phyloP scores from a whole-genome alignment of 2,888 invertebrate species.

The Drosophila prostipennis region DNA sequence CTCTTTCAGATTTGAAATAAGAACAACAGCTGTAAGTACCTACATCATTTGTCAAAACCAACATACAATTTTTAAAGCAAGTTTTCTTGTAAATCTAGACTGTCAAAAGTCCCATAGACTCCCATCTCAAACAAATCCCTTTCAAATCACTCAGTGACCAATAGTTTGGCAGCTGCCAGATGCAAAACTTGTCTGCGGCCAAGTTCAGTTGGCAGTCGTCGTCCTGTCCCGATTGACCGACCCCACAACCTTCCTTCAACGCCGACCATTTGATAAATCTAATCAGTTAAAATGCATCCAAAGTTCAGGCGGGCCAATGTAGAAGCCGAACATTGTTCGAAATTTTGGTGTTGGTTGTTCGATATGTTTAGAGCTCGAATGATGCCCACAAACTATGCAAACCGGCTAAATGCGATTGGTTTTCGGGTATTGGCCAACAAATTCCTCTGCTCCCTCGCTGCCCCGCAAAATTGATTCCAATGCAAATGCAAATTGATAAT shows the following conservation, averaged over 20 bases:
- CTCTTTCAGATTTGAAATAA: background rate
- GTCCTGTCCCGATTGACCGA: background rate
- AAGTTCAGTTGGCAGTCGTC: background rate
- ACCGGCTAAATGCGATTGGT: conserved; percentile 37
- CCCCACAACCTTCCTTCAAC: background rate
- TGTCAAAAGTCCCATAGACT: background rate
- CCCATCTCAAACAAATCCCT: background rate
- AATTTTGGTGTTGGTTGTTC: conserved; percentile 5
- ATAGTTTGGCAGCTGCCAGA: conserved; percentile 1
- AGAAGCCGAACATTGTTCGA: conserved; percentile 16
- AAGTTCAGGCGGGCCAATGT: conserved; percentile 3
- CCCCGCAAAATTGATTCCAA: conserved; percentile 37
- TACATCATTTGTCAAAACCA: background rate
- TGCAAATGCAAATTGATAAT: conserved; percentile 54
- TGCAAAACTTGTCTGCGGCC: conserved; percentile 7
- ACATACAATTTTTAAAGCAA: background rate
- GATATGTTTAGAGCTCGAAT: conserved; percentile 27
- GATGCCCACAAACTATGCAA: conserved; percentile 43
- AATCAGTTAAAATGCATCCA: conserved; percentile 45
- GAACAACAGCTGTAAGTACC: conserved; percentile 14
- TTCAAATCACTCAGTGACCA: conserved; percentile 8
- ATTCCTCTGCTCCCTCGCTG: background rate
- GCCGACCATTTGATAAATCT: conserved; percentile 37
- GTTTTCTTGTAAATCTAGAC: background rate
- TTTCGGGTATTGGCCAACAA: conserved; percentile 25